Evolutionary conservation across 1,140 invertebrate genomes (phyloP).

Genomic region (Oppia nitens): DNA sequence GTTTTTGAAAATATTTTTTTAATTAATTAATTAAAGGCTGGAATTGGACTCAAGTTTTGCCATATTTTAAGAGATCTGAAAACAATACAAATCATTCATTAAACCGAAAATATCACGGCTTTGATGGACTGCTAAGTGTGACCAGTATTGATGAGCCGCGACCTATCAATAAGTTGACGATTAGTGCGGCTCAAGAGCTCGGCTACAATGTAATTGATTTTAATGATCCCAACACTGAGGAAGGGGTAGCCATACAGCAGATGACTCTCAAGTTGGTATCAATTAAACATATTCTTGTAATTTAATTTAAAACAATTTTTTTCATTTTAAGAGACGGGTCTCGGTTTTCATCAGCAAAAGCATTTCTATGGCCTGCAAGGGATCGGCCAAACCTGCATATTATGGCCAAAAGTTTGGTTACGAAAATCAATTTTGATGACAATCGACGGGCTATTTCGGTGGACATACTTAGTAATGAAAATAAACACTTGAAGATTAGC

Average conservation of each 20-base stretch:
- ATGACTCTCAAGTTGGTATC: conserved; percentile 42
- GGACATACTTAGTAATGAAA: conserved; percentile 38
- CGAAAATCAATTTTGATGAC: conserved; percentile 23
- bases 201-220: conserved; percentile 59
- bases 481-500: conserved; percentile 42
- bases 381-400: conserved; percentile 31
- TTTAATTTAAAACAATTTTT: conserved; percentile 34
- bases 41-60: conserved; percentile 64
- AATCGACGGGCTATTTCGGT: conserved; percentile 55
- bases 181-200: conserved; percentile 61
- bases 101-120: background rate
- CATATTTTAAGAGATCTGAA: conserved; percentile 79
- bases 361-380: conserved; percentile 64
- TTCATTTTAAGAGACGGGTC: conserved; percentile 61
- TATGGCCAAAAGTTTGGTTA: conserved; percentile 9
- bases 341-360: conserved; percentile 72
- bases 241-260: conserved; percentile 63
- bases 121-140: background rate
- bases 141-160: conserved; percentile 61
- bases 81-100: conserved; percentile 71
- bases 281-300: conserved; percentile 54
- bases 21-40: conserved; percentile 41
- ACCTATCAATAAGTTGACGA: conserved; percentile 47
- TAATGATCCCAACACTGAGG: conserved; percentile 33
- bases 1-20: background rate